Conservation (phyloP, 2,888 invertebrate species). For the Notodromas monacha region DNA sequence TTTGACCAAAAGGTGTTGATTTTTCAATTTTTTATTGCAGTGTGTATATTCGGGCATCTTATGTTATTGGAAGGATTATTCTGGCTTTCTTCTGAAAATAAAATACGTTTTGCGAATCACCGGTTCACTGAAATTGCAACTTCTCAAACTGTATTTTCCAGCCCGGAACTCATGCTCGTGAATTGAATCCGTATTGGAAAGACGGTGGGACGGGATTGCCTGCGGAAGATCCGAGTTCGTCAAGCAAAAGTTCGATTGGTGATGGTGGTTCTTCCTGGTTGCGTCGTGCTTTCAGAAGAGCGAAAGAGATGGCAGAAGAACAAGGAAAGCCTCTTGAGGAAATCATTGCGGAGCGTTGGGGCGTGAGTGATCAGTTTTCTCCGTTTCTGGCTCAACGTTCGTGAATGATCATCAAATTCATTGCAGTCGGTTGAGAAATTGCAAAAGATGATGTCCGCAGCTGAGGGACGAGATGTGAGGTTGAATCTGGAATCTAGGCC, state of each 20-base stretch:
- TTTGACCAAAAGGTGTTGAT: no score
- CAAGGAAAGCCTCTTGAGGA: slow-evolving; percentile 22
- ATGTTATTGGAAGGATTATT: no score
- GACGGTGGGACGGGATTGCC: slow-evolving; percentile 58
- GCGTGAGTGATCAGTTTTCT: slow-evolving; percentile 12
- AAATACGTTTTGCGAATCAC: no score
- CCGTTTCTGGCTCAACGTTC: background rate
- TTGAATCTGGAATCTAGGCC: no score
- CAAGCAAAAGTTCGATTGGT: slow-evolving; percentile 19
- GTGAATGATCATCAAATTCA: background rate
- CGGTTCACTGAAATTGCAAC: no score
- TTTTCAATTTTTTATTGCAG: no score
- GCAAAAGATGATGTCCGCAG: background rate
- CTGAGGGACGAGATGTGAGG: background rate
- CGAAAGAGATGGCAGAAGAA: slow-evolving; percentile 22
- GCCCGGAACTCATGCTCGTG: slow-evolving; percentile 28
- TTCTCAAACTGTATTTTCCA: no score
- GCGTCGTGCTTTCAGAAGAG: slow-evolving; percentile 21
- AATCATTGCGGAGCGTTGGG: slow-evolving; percentile 25
- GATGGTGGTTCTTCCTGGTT: slow-evolving; percentile 22
- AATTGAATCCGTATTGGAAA: slow-evolving; percentile 76
- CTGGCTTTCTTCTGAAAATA: no score
- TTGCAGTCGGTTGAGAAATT: slow-evolving; percentile 1
- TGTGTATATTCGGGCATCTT: no score
- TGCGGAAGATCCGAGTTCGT: slow-evolving; percentile 13